Percentiles rank a stretch among this genome's conserved stretches.
Evolutionary conservation across 2,888 invertebrate species (phyloP).

Genomic region (Rugalucina vietnamica): DNA sequence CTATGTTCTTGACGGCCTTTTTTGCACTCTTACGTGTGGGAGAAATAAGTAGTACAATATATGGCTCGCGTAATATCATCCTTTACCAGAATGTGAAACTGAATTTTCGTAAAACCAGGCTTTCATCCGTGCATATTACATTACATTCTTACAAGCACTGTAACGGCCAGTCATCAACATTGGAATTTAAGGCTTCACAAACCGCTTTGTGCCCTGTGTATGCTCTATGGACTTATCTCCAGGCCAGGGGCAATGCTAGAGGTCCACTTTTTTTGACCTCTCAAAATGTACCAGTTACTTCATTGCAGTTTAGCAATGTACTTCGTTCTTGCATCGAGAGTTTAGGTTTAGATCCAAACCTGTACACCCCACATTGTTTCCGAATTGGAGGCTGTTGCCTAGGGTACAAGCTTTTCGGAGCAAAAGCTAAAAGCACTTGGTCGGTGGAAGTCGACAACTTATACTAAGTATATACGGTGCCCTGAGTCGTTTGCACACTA

Average conservation of each 20-base stretch:
- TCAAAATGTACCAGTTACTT: not conserved
- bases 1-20: not conserved
- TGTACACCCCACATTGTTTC: not conserved
- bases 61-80: not conserved
- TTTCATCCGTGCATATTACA: not conserved
- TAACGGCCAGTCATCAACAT: not conserved
- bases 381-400: not conserved
- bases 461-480: too few relatives aligned
- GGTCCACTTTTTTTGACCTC: not conserved
- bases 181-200: not conserved
- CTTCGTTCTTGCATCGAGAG: not conserved
- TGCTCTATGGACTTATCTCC: not conserved
- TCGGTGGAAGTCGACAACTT: too few relatives aligned
- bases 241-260: not conserved
- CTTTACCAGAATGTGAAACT: not conserved
- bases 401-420: too few relatives aligned
- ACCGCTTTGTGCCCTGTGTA: not conserved
- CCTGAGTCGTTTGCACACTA: too few relatives aligned
- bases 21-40: not conserved
- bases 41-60: not conserved
- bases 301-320: not conserved
- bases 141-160: not conserved
- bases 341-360: not conserved
- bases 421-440: too few relatives aligned
- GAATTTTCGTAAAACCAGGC: too few relatives aligned